Evolutionary conservation across 2,888 invertebrate genomes (phyloP).

Genomic region (Caenorhabditis imperialis): DNA sequence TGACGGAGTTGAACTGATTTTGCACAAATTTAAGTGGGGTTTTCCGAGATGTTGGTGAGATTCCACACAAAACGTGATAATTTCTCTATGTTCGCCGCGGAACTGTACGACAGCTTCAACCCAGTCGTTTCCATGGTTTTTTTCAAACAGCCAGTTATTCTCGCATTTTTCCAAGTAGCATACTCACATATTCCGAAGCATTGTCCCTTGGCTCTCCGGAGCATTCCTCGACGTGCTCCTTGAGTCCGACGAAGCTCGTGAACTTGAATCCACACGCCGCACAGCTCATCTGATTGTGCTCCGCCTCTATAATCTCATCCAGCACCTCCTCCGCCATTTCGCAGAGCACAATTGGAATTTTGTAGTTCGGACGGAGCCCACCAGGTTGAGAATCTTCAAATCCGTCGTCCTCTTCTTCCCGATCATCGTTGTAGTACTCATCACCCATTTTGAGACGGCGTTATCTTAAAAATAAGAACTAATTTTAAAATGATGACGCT

Average conservation of each 20-base stretch:
- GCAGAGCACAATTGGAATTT: conserved; percentile 19
- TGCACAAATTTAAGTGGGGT: too few relatives aligned
- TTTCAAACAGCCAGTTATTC: too few relatives aligned
- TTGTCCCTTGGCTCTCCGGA: conserved; percentile 4
- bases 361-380: conserved; percentile 32
- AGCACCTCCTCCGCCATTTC: conserved; percentile 24
- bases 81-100: too few relatives aligned
- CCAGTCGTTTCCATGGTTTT: too few relatives aligned
- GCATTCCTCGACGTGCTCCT: conserved; percentile 9
- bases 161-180: too few relatives aligned
- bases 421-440: not conserved
- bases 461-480: not conserved
- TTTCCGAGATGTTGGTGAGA: too few relatives aligned
- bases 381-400: conserved; percentile 27
- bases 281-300: conserved; percentile 6
- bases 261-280: conserved; percentile 12
- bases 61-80: too few relatives aligned
- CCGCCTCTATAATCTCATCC: conserved; percentile 5
- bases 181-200: conserved; percentile 24
- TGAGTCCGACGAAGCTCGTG: not conserved
- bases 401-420: conserved; percentile 20
- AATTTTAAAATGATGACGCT: not conserved
- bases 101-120: too few relatives aligned
- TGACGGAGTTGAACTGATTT: too few relatives aligned
- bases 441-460: conserved; percentile 4